Percentiles rank a stretch among this genome's conserved stretches.
Evolutionary conservation across 2,797 vertebrate species (phyloP).

Genomic region (Etheostoma perlongum): DNA sequence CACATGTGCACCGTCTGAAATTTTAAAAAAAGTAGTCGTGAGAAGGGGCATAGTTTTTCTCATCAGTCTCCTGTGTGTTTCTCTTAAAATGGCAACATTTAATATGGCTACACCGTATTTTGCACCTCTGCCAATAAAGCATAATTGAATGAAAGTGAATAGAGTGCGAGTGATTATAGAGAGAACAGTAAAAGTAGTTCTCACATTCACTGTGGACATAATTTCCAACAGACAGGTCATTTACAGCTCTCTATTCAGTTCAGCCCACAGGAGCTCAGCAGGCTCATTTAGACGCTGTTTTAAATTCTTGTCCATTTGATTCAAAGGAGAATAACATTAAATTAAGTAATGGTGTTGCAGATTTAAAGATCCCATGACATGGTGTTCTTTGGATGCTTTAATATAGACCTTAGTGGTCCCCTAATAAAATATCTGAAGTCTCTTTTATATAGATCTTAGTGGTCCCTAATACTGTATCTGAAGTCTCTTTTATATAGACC

Average conservation of each 20-base stretch:
- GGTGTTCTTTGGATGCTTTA: too few species aligned
- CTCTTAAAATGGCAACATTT: conserved; percentile 51
- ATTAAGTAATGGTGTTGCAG: conserved; percentile 41
- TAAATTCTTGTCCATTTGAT: conserved; percentile 59
- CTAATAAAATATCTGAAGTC: too few species aligned
- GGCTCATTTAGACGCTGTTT: conserved; percentile 56
- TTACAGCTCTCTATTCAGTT: conserved; percentile 53
- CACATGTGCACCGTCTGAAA: background rate
- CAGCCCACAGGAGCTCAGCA: conserved; percentile 44
- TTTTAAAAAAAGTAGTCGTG: background rate
- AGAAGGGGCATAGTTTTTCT: conserved; percentile 7
- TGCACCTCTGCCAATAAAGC: conserved; percentile 55
- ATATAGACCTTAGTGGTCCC: too few species aligned
- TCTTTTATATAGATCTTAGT: too few species aligned
- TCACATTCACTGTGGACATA: conserved; percentile 67
- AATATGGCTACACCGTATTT: conserved; percentile 58
- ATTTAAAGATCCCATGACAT: conserved; percentile 12
- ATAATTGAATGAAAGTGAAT: conserved; percentile 67
- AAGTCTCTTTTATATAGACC: too few species aligned
- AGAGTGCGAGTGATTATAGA: conserved; percentile 54
- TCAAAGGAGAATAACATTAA: conserved; percentile 54
- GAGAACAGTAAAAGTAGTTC: conserved; percentile 69
- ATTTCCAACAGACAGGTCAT: conserved; percentile 72
- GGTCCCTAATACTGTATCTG: too few species aligned
- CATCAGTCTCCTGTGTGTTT: conserved; percentile 26